Evolutionary conservation across 1,140 invertebrate genomes (phyloP).

Genomic region (Philotrypesis tridentata): DNA sequence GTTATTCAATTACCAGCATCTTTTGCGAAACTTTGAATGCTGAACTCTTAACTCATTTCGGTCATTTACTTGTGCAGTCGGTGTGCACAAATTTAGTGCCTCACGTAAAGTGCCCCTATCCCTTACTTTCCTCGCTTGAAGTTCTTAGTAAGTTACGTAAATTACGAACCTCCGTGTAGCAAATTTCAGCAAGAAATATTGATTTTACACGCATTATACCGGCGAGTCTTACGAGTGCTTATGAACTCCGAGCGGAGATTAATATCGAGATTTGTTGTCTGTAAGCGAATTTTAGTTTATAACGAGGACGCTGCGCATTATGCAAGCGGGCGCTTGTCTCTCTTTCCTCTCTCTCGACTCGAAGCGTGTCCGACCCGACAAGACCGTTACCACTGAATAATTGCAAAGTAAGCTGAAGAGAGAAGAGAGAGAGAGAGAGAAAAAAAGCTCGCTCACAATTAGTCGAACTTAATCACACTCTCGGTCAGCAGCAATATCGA

Average conservation of each 20-base stretch:
- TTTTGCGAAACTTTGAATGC: background rate
- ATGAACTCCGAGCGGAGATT: background rate
- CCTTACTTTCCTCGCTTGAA: background rate
- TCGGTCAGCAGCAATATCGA: background rate
- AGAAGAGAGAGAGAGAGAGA: no score
- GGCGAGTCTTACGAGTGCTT: background rate
- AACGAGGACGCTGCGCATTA: no score
- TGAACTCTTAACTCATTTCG: conserved; percentile 1
- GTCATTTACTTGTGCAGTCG: background rate
- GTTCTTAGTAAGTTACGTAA: conserved; percentile 11
- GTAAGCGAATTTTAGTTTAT: background rate
- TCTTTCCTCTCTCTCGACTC: no score
- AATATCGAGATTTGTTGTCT: background rate
- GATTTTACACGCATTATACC: background rate
- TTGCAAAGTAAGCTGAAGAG: no score
- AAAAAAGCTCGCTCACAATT: background rate
- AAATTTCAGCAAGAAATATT: conserved; percentile 14
- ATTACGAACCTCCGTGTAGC: background rate
- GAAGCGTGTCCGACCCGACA: no score
- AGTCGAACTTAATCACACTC: background rate
- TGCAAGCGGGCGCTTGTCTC: no score
- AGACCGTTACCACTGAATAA: no score
- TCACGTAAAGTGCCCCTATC: background rate
- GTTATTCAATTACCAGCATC: background rate
- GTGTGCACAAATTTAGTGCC: conserved; percentile 8